Base-by-base conservation (phyloP, 2,113 vertebrate species). In the Thymallus thymallus region DNA sequence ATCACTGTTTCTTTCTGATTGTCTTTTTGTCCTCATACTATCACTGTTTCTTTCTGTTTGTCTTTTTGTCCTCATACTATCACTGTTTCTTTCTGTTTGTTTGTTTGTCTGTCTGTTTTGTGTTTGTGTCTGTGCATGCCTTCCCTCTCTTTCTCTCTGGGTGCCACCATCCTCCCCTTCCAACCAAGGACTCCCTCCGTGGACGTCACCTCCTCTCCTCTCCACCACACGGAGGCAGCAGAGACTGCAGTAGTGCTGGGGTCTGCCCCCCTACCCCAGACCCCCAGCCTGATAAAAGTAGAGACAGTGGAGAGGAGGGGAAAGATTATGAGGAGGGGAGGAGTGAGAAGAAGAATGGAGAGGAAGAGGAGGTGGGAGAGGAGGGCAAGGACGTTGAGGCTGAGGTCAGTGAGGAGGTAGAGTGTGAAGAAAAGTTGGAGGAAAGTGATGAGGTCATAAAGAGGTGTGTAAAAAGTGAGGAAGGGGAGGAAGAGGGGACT, bases 161-260 rank as follows among this genome's bases (percentile, higher is more conserved):
- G 58, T 45, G 24, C 23, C 10, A 26, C 51, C 30, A 45, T 24
- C 66, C 62, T 56, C 61, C 30, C 22, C 63, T 35, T 20, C 14
- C 67, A 16, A 51, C 71, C 56, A 86, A 92, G 92, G 89, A 89
- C 76, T 89, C 89, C 67, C 48, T 87, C 65, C 77, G 30, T 65
- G 87, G 87, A 18, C 75, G 29, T 24, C 78, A 73, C 78, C 67
- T 80, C 73, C 85, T 13, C 3, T 79, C 78, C 41, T 84, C 87
- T 45, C 75, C 82, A 22, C 18, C 66, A 68, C 41, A 6, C 12
- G 75, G 16, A 4, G 76, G 74, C 71, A 71, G 72, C 71, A 75
- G 55, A 80, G 79, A 69, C 70, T 73, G 14, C 61, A 82, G 84
- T 80, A 81, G 79, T 46, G 80, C 74, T 22, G 12, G 66, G 51